Evolutionary conservation across 2,113 vertebrate genomes (phyloP).

Genomic region (Mobula birostris): DNA sequence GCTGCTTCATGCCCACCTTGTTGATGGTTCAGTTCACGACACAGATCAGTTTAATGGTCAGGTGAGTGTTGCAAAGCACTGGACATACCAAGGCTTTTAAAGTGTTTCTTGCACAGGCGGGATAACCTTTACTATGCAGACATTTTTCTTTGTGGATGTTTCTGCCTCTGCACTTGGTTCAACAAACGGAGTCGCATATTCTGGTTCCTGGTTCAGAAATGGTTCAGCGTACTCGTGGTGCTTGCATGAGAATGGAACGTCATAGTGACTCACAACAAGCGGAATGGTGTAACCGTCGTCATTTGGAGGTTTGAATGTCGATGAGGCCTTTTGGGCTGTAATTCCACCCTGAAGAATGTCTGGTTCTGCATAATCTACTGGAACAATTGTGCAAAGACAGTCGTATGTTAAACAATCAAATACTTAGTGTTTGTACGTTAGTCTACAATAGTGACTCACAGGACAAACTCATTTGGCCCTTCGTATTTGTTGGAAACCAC

Average conservation of each 20-base stretch:
- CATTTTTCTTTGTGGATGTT: conserved; percentile 8
- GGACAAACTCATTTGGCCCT: too few relatives aligned
- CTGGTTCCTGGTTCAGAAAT: conserved; percentile 59
- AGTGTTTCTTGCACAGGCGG: background rate
- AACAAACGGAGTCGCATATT: conserved; percentile 70
- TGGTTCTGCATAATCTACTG: conserved; percentile 68
- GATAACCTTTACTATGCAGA: background rate
- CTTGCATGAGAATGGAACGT: conserved; percentile 52
- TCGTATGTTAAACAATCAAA: background rate
- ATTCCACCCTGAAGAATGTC: conserved; percentile 48
- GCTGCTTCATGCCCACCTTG: conserved; percentile 40
- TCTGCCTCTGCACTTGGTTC: conserved; percentile 50
- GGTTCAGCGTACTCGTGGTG: conserved; percentile 69
- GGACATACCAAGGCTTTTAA: background rate
- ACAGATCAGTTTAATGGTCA: conserved; percentile 52
- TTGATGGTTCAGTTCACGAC: conserved; percentile 49
- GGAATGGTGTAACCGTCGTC: conserved; percentile 66
- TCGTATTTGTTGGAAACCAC: too few relatives aligned
- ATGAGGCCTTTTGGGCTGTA: conserved; percentile 53
- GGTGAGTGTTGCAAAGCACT: conserved; percentile 43
- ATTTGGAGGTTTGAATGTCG: conserved; percentile 63
- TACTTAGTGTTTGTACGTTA: background rate
- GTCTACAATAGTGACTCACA: background rate
- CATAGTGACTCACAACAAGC: conserved; percentile 62
- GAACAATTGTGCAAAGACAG: background rate